A percentile compares a stretch with the other conserved stretches of the same genome.
Conservation (phyloP, 2,797 vertebrate species). For the Peromyscus eremicus region DNA sequence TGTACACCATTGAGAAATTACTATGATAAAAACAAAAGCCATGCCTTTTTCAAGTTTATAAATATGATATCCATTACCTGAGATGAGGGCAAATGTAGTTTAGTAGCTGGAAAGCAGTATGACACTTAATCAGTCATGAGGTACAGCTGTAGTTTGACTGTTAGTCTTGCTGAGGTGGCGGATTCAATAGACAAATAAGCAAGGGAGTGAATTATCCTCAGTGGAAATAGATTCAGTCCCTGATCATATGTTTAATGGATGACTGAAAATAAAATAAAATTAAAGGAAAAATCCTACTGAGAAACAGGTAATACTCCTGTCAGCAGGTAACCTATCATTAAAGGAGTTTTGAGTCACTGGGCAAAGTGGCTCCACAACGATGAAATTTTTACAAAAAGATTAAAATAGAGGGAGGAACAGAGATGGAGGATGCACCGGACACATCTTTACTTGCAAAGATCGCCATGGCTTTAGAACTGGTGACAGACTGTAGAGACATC, state of each 20-base stretch:
- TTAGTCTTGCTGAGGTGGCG: background rate
- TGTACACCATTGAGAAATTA: background rate
- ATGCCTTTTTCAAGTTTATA: constrained; percentile 62
- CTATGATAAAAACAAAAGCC: constrained; percentile 8
- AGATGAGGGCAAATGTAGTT: constrained; percentile 30
- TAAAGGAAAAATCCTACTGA: constrained; percentile 10
- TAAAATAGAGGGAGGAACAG: background rate
- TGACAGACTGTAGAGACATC: background rate
- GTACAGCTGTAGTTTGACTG: background rate
- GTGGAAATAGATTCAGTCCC: constrained; percentile 26
- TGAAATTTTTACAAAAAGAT: background rate
- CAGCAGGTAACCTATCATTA: constrained; percentile 11
- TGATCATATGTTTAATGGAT: constrained; percentile 39
- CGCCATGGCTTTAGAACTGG: background rate
- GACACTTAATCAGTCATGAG: background rate
- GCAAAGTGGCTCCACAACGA: background rate
- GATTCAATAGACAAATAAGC: background rate
- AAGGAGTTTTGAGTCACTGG: background rate
- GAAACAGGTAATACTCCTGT: constrained; percentile 16
- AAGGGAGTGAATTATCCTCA: background rate
- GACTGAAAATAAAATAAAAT: constrained; percentile 33
- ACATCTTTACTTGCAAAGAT: constrained; percentile 55
- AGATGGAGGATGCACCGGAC: background rate
- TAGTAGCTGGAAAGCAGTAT: background rate
- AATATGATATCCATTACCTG: constrained; percentile 56